phyloP scores from a whole-genome alignment of 2,888 invertebrate genomes.

The Orthosia gracilis region DNA sequence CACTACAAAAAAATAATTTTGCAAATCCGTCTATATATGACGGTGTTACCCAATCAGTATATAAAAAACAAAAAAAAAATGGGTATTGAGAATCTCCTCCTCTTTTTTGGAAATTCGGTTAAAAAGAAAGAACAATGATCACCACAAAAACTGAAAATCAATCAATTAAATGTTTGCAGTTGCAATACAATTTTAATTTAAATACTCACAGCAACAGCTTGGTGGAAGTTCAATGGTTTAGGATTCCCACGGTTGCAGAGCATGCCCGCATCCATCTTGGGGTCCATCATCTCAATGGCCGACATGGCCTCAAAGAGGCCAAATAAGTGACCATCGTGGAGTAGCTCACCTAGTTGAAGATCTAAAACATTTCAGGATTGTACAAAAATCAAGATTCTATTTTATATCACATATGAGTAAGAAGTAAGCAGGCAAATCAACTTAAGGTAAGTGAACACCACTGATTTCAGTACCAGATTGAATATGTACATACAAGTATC shows the following conservation, averaged over 20 bases:
- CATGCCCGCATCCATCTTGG: constrained; percentile 99
- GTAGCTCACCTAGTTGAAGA: constrained; percentile 96
- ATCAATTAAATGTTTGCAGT: not conserved
- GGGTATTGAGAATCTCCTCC: no score
- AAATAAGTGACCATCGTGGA: constrained; percentile 96
- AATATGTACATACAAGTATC: no score
- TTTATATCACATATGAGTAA: no score
- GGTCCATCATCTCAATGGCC: constrained; percentile 99
- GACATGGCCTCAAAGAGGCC: constrained; percentile 99
- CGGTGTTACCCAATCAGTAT: no score
- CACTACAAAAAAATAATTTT: no score
- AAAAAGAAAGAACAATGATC: not conserved
- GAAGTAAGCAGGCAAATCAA: no score
- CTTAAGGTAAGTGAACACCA: no score
- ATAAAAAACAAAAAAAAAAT: no score
- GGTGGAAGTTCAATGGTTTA: constrained; percentile 96
- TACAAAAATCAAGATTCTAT: not conserved
- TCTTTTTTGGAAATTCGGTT: no score
- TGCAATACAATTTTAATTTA: not conserved
- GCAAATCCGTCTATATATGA: no score
- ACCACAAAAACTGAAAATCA: not conserved
- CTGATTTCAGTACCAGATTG: no score
- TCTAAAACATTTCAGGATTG: constrained; percentile 86
- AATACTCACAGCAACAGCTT: constrained; percentile 94
- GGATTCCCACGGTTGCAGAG: constrained; percentile 97